Evolutionary conservation across 2,888 invertebrate genomes (phyloP).

Genomic region (Mythimna vitellina): DNA sequence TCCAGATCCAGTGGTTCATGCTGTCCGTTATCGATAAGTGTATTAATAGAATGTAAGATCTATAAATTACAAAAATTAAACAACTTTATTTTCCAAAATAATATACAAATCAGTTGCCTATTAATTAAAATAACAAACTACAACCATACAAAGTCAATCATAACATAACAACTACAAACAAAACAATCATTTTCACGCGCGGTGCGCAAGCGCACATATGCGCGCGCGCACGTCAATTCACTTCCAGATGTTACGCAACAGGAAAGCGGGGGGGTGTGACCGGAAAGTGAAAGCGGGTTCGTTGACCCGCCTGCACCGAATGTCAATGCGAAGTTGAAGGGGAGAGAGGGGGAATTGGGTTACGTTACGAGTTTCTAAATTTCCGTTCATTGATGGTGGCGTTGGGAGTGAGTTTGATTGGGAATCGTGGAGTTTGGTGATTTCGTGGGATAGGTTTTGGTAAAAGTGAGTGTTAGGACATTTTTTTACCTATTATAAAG

Average conservation of each 20-base stretch:
- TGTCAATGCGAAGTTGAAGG: conserved; percentile 73
- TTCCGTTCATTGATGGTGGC: conserved; percentile 55
- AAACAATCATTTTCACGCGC: conserved; percentile 60
- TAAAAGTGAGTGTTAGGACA: no score
- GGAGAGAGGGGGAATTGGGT: conserved; percentile 65
- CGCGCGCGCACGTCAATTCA: conserved; percentile 51
- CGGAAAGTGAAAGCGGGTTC: conserved; percentile 72
- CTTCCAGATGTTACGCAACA: conserved; percentile 71
- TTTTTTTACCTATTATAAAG: no score
- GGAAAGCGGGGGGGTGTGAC: conserved; percentile 71
- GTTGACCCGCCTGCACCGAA: conserved; percentile 66
- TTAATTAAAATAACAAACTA: neutral
- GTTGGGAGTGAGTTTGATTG: conserved; percentile 5
- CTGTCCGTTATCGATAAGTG: no score
- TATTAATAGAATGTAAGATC: no score
- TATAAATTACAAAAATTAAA: no score
- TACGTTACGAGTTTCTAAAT: conserved; percentile 66
- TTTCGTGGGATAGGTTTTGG: neutral
- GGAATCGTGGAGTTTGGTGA: neutral
- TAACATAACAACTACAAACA: conserved; percentile 45
- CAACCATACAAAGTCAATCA: conserved; percentile 31
- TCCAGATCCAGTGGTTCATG: no score
- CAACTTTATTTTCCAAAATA: no score
- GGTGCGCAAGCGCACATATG: conserved; percentile 47
- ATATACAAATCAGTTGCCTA: no score